Evolutionary conservation across 2,113 vertebrate genomes (phyloP).

Genomic region (Trogon surrucura): DNA sequence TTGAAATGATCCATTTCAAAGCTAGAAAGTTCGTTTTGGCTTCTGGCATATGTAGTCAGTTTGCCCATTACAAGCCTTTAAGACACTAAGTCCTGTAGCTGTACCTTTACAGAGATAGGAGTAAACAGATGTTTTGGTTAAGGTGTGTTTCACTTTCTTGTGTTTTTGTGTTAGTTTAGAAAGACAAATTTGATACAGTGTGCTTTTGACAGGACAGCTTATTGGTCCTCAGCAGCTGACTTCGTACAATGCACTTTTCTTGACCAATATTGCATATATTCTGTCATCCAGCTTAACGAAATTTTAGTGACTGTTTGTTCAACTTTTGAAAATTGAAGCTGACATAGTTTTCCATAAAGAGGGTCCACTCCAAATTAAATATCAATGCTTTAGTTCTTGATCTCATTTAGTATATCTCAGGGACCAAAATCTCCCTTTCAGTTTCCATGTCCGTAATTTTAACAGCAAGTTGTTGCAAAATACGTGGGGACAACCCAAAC

Average conservation of each 20-base stretch:
- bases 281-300: neutral
- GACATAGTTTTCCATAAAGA: neutral
- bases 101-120: neutral
- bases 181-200: neutral
- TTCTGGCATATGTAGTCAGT: neutral
- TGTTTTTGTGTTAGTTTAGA: neutral
- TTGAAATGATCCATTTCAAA: neutral
- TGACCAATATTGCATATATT: neutral
- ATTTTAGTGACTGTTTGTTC: neutral
- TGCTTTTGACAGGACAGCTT: neutral
- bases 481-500: neutral
- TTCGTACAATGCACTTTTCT: neutral
- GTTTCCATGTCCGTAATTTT: neutral
- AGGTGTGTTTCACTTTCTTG: neutral
- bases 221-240: neutral
- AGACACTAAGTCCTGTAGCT: neutral
- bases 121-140: neutral
- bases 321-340: slow-evolving; percentile 2
- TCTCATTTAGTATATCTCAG: slow-evolving; percentile 27
- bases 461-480: neutral
- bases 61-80: neutral
- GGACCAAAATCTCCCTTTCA: slow-evolving; percentile 28
- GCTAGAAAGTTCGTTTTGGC: neutral
- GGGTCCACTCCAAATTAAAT: neutral
- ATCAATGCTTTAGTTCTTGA: slow-evolving; percentile 1